phyloP scores from a whole-genome alignment of 1,140 invertebrate genomes.

The Euura lappo region DNA sequence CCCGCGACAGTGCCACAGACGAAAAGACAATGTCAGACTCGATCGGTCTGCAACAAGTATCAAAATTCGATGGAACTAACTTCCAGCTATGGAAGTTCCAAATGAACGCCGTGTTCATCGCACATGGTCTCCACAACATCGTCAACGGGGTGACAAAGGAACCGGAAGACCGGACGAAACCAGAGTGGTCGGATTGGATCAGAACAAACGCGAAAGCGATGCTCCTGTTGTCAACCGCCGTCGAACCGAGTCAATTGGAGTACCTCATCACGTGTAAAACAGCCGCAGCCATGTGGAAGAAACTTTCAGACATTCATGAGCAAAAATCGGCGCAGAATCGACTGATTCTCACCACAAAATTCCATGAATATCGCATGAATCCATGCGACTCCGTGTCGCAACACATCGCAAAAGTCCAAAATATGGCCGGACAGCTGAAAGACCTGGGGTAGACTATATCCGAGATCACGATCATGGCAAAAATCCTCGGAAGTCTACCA shows the following conservation, averaged over 20 bases:
- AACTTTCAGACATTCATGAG: slow-evolving; percentile 32
- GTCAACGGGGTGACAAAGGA: slow-evolving; percentile 27
- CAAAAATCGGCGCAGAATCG: slow-evolving; percentile 25
- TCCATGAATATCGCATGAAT: slow-evolving; percentile 46
- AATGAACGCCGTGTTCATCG: slow-evolving; percentile 38
- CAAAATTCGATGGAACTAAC: slow-evolving; percentile 40
- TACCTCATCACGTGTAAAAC: slow-evolving; percentile 35
- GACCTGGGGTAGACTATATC: slow-evolving; percentile 12
- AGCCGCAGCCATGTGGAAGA: slow-evolving; percentile 37
- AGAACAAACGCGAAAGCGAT: slow-evolving; percentile 42
- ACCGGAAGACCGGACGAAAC: background rate
- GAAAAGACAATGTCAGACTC: slow-evolving; percentile 13
- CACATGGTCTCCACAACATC: slow-evolving; percentile 33
- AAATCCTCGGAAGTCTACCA: background rate
- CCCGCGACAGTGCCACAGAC: background rate
- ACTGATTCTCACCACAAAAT: slow-evolving; percentile 27
- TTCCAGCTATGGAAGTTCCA: slow-evolving; percentile 46
- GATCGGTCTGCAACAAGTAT: slow-evolving; percentile 7
- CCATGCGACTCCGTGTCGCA: slow-evolving; percentile 21
- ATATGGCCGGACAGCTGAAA: slow-evolving; percentile 13
- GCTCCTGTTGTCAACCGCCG: slow-evolving; percentile 39
- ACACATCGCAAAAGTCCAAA: slow-evolving; percentile 24
- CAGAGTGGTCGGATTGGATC: slow-evolving; percentile 27
- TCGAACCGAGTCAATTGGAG: slow-evolving; percentile 41
- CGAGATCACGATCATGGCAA: background rate